Conservation (phyloP, 2,113 vertebrate species). For the Triplophysa rosa region DNA sequence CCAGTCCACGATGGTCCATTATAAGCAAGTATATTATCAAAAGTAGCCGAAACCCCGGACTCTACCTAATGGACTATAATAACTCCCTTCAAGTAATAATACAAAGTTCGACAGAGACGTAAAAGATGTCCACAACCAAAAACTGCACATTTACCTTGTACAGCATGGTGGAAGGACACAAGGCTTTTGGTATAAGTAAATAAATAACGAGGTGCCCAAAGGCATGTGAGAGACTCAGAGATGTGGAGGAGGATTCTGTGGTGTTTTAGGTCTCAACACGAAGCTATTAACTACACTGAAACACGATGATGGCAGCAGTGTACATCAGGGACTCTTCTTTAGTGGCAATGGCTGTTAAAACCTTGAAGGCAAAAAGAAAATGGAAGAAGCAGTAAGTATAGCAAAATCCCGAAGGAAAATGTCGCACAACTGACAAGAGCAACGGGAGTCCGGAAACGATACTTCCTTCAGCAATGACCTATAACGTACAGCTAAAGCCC, state of each 20-base stretch:
- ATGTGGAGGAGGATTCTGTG: background rate
- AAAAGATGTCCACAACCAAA: too few relatives aligned
- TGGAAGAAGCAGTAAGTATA: background rate
- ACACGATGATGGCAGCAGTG: background rate
- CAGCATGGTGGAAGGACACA: background rate
- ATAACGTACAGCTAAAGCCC: background rate
- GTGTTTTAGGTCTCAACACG: slow-evolving; percentile 27
- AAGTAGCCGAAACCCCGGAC: too few relatives aligned
- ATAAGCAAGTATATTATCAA: too few relatives aligned
- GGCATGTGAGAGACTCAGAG: slow-evolving; percentile 5
- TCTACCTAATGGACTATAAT: too few relatives aligned
- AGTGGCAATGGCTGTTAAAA: slow-evolving; percentile 2
- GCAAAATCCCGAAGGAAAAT: background rate
- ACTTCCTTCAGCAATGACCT: slow-evolving; percentile 3
- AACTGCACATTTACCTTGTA: too few relatives aligned
- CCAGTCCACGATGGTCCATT: too few relatives aligned
- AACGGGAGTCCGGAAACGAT: background rate
- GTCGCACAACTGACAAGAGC: background rate
- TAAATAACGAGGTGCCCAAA: background rate
- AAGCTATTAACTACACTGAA: slow-evolving; percentile 22
- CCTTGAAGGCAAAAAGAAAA: background rate
- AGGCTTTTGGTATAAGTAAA: background rate
- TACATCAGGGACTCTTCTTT: slow-evolving; percentile 16
- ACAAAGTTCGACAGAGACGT: too few relatives aligned
- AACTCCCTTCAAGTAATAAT: too few relatives aligned